Base-by-base conservation (phyloP, 2,797 vertebrate species). In the Holocentrus rufus region DNA sequence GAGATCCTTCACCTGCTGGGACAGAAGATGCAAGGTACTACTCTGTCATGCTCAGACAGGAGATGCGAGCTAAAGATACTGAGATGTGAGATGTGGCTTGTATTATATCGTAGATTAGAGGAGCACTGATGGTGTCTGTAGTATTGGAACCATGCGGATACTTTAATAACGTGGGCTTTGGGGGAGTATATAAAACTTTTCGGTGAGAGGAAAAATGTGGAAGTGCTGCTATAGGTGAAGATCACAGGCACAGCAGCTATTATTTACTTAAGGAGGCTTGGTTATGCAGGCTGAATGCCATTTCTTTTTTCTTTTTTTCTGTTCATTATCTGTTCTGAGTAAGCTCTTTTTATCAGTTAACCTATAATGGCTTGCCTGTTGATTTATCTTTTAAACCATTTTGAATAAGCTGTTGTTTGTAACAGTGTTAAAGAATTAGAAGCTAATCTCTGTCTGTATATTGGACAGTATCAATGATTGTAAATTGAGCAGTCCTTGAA, bases 1-100 rank as follows among this genome's bases (percentile, higher is more conserved):
- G 97, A 96, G 93, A 90, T 98, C 88, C 95, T 98, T 86, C 96
- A 98, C 72, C 63, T 96, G 17, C 90, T 99, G 67, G 91, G 92
- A 80, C 94, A 96, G 81, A 98, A 95, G 91, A 93, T 96, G 90
- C 93, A 94, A 79, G 95, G 97, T 98, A 93, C 87, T 90, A 60
- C 46, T 65, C 52, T 0, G 2, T 5, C 22, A 27, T 39, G 7
- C 1, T 42, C 22, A 60, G 18, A 42, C 30, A 55, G 31, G 4
- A 58, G 57, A 50, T 52, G 1, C 0, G 30, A 61, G 61, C 14
- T 5, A 7, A 44, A 57, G 2, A 49, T 50, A 23, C 4, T 47
- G 5, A 68, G 58, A 55, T 69, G 30, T 55, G 17, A 57, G 25
- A 11, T n/a, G 14, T 17, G 13, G 11, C 8, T 63, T 64, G 22